A percentile compares a stretch with the other conserved stretches of the same genome.
These are phyloP conservation scores for Aporophyla lueneburgensis DNA, from an alignment of 2,888 invertebrate species.

Conservation along the genomic window DNA sequence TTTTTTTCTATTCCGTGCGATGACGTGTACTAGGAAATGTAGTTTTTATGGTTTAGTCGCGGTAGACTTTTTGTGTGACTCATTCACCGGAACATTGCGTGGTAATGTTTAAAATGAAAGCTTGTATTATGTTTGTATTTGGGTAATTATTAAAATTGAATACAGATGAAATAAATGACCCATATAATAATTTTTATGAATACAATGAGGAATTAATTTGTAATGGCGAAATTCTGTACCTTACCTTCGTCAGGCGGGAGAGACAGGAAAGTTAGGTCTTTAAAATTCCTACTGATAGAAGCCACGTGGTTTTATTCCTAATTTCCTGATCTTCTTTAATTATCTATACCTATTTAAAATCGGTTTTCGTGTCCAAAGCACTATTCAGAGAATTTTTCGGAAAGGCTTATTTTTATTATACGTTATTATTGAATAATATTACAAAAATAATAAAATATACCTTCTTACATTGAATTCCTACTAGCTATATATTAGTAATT, in stretches of 20 bases:
- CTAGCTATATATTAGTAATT: not conserved
- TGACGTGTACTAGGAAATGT: slow-evolving; percentile 57
- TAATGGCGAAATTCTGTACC: not conserved
- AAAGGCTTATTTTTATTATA: no score
- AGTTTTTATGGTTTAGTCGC: slow-evolving; percentile 16
- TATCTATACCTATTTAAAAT: not conserved
- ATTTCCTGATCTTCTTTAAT: not conserved
- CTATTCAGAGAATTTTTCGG: no score
- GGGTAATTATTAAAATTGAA: not conserved
- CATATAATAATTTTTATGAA: not conserved
- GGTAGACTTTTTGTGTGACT: slow-evolving; percentile 42
- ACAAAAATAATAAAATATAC: not conserved
- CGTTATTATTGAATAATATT: no score
- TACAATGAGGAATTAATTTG: not conserved
- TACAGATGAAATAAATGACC: no score
- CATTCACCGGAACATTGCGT: slow-evolving; percentile 37
- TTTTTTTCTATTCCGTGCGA: slow-evolving; percentile 23
- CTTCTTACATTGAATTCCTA: not conserved
- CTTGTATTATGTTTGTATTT: not conserved
- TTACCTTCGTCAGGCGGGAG: not conserved
- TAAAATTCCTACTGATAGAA: not conserved
- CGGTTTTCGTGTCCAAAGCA: not conserved
- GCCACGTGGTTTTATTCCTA: not conserved
- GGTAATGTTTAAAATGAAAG: not conserved
- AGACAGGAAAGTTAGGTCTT: not conserved